Base-by-base conservation (phyloP, 23 tunicate species). In the Phallusia fumigata region DNA sequence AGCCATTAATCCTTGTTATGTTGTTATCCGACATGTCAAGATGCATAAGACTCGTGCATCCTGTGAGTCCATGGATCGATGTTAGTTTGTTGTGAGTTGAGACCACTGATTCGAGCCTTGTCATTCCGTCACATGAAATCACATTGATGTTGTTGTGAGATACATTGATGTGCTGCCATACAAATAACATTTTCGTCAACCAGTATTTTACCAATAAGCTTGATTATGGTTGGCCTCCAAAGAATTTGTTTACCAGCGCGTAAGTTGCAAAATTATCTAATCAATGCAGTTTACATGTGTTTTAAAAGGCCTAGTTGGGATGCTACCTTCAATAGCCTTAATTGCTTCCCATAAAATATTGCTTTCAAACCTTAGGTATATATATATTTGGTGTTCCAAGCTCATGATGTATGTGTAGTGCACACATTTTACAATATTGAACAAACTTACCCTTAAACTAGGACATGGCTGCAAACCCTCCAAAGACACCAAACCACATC, bases 381-480 rank as follows among this genome's bases (percentile, higher is more conserved):
- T n/a, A n/a, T n/a, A n/a, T n/a, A n/a, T n/a, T n/a, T n/a, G n/a
- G n/a, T n/a, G n/a, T n/a, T n/a, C n/a, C n/a, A n/a, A n/a, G n/a
- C n/a, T n/a, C n/a, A n/a, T n/a, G n/a, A n/a, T n/a, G n/a, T n/a
- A n/a, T n/a, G n/a, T n/a, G n/a, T n/a, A n/a, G n/a, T n/a, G n/a
- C n/a, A n/a, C n/a, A n/a, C n/a, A n/a, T n/a, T n/a, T n/a, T n/a
- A n/a, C n/a, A n/a, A n/a, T n/a, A n/a, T n/a, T n/a, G n/a, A n/a
- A n/a, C n/a, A 40, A 40, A 78, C 84, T 52, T 74, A 92, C 97
- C 86, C 80, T 87, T 74, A 92, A 76, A 76, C 80, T 73, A 15
- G 87, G 88, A 52, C 97, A 92, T 24, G 84, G 40, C 35, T 87
- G 97, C 64, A 92, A 47, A 24, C 88, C 90, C 79, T 92, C 90